Evolutionary conservation across 1,140 invertebrate genomes (phyloP).

Genomic region (Trichogramma pretiosum): DNA sequence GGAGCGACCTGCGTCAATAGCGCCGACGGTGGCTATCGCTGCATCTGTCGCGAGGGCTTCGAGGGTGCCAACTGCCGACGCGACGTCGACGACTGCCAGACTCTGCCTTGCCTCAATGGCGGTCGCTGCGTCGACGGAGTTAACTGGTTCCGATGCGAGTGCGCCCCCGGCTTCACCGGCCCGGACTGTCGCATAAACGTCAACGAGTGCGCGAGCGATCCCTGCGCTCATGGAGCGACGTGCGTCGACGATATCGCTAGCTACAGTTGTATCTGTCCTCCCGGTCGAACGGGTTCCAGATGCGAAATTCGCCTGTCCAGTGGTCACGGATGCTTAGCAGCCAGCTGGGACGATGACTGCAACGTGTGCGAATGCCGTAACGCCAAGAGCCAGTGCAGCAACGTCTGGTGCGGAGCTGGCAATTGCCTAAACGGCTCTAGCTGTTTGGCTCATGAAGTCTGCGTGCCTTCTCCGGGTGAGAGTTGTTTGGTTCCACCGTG

Average conservation of each 20-base stretch:
- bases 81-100: slow-evolving; percentile 58
- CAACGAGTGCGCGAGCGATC: slow-evolving; percentile 69
- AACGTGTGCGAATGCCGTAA: slow-evolving; percentile 73
- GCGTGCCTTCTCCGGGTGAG: slow-evolving; percentile 65
- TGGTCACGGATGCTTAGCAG: slow-evolving; percentile 30
- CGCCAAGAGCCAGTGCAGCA: slow-evolving; percentile 68
- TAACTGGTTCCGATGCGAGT: slow-evolving; percentile 70
- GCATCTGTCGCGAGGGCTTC: slow-evolving; percentile 59
- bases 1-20: slow-evolving; percentile 68
- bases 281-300: slow-evolving; percentile 60
- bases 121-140: slow-evolving; percentile 70
- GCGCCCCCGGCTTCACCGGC: slow-evolving; percentile 65
- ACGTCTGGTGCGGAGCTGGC: slow-evolving; percentile 75
- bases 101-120: slow-evolving; percentile 64
- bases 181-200: slow-evolving; percentile 65
- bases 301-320: slow-evolving; percentile 52
- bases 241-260: slow-evolving; percentile 69
- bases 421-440: slow-evolving; percentile 59
- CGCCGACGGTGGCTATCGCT: slow-evolving; percentile 58
- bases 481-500: slow-evolving; percentile 71
- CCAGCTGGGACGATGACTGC: slow-evolving; percentile 60
- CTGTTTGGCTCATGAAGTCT: slow-evolving; percentile 52
- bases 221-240: slow-evolving; percentile 76
- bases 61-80: slow-evolving; percentile 54
- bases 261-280: slow-evolving; percentile 73